Evolutionary conservation across 2,797 vertebrate genomes (phyloP).

Genomic region (Gadopsis marmoratus): DNA sequence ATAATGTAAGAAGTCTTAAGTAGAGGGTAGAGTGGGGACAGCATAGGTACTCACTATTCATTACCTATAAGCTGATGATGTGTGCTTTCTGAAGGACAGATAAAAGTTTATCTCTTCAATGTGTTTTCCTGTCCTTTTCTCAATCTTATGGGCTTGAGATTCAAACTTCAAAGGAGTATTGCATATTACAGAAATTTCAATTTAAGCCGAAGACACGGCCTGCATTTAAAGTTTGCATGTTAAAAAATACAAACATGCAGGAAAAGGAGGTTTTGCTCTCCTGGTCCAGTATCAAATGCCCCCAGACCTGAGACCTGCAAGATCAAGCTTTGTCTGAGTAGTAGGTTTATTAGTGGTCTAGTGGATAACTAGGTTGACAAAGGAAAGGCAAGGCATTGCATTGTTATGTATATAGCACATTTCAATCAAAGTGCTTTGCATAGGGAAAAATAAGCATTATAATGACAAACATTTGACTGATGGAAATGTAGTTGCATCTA

Average conservation of each 20-base stretch:
- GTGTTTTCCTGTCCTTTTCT: constrained; percentile 54
- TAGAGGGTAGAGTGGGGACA: constrained; percentile 36
- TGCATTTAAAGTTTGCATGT: constrained; percentile 38
- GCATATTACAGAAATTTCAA: constrained; percentile 46
- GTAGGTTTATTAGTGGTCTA: not conserved
- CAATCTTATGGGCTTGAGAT: constrained; percentile 54
- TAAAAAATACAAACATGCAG: not conserved
- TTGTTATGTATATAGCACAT: not conserved
- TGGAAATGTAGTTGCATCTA: not conserved
- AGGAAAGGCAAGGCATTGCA: not conserved
- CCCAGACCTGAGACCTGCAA: constrained; percentile 18
- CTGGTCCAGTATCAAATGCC: constrained; percentile 27
- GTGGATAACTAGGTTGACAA: not conserved
- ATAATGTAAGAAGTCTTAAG: constrained; percentile 26
- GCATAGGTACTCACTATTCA: constrained; percentile 47
- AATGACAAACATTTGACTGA: not conserved
- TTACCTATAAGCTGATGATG: constrained; percentile 61
- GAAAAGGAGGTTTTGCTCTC: constrained; percentile 22
- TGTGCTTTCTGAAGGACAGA: constrained; percentile 57
- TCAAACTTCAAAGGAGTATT: constrained; percentile 67
- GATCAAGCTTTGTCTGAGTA: constrained; percentile 1
- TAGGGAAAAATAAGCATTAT: too few species aligned
- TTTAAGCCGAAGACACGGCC: constrained; percentile 36
- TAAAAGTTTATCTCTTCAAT: constrained; percentile 62
- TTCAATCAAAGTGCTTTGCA: too few species aligned